phyloP scores from a whole-genome alignment of 2,113 vertebrate species.

The Melanerpes aurifrons region DNA sequence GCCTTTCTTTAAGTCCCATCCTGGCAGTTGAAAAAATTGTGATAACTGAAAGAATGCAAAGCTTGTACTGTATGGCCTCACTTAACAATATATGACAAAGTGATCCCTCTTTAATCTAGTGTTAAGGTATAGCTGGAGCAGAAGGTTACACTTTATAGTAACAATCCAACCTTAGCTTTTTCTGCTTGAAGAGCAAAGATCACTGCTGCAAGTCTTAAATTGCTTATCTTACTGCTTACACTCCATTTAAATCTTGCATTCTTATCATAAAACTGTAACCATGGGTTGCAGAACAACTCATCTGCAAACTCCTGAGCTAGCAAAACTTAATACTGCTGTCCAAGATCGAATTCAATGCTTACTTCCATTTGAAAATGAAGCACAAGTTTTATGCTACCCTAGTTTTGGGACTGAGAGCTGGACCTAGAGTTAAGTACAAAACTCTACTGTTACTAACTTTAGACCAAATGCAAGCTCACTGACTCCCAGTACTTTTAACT shows the following conservation, averaged over 20 bases:
- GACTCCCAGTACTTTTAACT: background rate
- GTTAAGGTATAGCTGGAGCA: background rate
- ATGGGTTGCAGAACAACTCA: background rate
- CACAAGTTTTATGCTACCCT: background rate
- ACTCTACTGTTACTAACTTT: background rate
- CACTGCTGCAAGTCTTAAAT: background rate
- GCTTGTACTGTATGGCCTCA: background rate
- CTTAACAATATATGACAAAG: background rate
- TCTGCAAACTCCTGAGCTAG: constrained; percentile 50
- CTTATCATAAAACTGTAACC: background rate
- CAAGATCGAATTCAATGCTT: constrained; percentile 7
- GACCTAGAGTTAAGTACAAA: background rate
- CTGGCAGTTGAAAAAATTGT: background rate
- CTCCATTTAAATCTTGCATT: constrained; percentile 1
- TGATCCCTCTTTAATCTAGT: background rate
- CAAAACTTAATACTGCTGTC: constrained; percentile 26
- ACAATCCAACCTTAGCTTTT: background rate
- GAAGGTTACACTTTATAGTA: background rate
- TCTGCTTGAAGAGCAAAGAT: background rate
- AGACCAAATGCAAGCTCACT: background rate
- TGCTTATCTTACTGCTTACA: background rate
- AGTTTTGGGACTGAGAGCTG: background rate
- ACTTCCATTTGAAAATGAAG: background rate
- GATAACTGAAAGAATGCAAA: background rate
- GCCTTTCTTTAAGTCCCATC: background rate